Evolutionary conservation across 2,797 vertebrate genomes (phyloP), one percentile per base, ranked within the genome.

Genomic region (Sebastes kiyomatsui): DNA sequence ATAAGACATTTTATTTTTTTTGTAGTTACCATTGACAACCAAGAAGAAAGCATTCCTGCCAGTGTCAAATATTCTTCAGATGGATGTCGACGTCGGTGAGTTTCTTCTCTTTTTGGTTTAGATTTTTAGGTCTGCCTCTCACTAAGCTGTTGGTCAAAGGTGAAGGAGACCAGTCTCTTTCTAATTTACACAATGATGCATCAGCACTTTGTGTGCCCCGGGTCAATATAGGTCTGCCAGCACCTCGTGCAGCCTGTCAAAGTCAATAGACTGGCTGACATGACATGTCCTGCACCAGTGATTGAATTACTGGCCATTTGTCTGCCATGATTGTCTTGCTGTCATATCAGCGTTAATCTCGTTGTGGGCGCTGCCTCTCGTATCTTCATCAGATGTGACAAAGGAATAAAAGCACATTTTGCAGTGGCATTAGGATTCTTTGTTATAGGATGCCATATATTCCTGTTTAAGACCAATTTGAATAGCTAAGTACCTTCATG

Each of bases 231-330:
- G 85, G 89, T 87, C 90, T 89, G 81, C 79, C 81, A 83, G 84
- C 87, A 68, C 86, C 88, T 87, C 49, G 46, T 27, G 79, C 87
- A 85, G 89, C 88, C 91, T 90, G 93, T 94, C 95, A 90, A 52
- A 93, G 91, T 91, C 94, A 93, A 95, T 95, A 93, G 82, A 88
- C 73, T 81, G 82, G 58, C 88, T 90, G 90, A 93, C 93, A 90
- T 93, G 93, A 93, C 93, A 90, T 87, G 91, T 92, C 88, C 91
- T 92, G 87, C 90, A 83, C 86, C 79, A 85, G 65, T 93, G 93
- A 95, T 94, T 95, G 94, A 95, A 95, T 96, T 95, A 96, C 93
- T 89, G 80, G 81, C 81, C 90, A 92, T 93, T 95, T 94, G 92
- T 94, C 93, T 89, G 54, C 91, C 86, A 77, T 94, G 83, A 94